phyloP scores from a whole-genome alignment of 92 coral and sea anemone genomes.

The Hydrozoanthus gracilis region DNA sequence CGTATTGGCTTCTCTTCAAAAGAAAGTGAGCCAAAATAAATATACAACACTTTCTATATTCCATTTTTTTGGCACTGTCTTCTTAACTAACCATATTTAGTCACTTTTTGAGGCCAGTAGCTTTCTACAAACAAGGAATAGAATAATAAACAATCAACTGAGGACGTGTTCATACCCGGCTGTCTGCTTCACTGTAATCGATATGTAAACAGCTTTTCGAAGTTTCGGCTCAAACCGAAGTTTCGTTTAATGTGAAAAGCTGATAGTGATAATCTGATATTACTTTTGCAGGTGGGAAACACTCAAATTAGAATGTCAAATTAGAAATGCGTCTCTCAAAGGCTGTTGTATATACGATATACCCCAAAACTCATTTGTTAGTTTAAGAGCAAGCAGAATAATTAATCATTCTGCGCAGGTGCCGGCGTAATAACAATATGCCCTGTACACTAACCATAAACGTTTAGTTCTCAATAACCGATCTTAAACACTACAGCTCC shows the following conservation, averaged over 20 bases:
- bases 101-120: too few species aligned
- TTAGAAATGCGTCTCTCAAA: not conserved
- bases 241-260: constrained; percentile 44
- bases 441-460: not conserved
- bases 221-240: too few species aligned
- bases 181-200: too few species aligned
- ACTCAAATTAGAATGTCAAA: constrained; percentile 6
- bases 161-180: too few species aligned
- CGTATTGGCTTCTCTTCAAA: too few species aligned
- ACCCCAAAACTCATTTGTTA: not conserved
- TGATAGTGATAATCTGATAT: constrained; percentile 21
- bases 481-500: not conserved
- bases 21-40: too few species aligned
- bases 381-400: not conserved
- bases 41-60: too few species aligned
- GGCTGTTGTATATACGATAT: not conserved
- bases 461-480: not conserved
- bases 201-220: not conserved
- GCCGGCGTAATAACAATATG: not conserved
- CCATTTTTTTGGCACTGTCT: too few species aligned
- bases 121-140: not conserved
- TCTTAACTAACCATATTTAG: too few species aligned
- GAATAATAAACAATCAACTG: not conserved
- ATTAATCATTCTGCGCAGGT: not conserved
- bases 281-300: not conserved